A percentile compares a stretch with the other conserved stretches of the same genome.
phyloP scores from a whole-genome alignment of 2,113 vertebrate species.

The Cinclus mexicanus region DNA sequence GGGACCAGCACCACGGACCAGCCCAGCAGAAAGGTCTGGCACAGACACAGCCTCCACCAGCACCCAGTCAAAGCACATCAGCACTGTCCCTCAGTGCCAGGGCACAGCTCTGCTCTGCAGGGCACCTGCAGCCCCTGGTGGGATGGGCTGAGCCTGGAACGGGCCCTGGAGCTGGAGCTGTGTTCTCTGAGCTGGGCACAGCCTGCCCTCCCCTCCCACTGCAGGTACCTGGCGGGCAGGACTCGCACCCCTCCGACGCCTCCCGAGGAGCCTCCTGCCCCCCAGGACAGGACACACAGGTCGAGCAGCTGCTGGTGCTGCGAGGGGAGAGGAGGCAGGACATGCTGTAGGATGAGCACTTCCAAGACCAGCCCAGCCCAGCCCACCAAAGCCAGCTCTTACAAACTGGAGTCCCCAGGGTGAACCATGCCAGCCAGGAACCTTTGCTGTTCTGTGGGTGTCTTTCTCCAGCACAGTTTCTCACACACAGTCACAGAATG shows the following conservation, averaged over 20 bases:
- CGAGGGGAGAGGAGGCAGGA: neutral
- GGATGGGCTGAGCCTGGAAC: fast-evolving
- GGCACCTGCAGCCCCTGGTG: neutral
- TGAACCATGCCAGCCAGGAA: neutral
- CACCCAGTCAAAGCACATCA: neutral
- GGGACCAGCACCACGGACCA: neutral
- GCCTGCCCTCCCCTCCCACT: neutral
- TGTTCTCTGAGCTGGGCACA: fast-evolving
- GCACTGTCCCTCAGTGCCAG: neutral
- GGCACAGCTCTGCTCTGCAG: neutral
- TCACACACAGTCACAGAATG: neutral
- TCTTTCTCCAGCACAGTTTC: neutral
- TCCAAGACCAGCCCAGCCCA: neutral
- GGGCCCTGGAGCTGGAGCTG: neutral
- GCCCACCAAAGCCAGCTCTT: neutral
- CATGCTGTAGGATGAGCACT: neutral
- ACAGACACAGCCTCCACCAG: neutral
- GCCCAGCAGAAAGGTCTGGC: neutral
- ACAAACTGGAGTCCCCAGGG: neutral
- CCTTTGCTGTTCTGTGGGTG: fast-evolving
- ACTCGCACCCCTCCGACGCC: constrained; percentile 70
- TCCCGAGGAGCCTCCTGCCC: constrained; percentile 77
- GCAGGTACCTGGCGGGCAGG: constrained; percentile 79
- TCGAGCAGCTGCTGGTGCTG: constrained; percentile 76
- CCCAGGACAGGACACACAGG: constrained; percentile 74